phyloP scores from a whole-genome alignment of 2,113 vertebrate species.

The Tachycineta bicolor region DNA sequence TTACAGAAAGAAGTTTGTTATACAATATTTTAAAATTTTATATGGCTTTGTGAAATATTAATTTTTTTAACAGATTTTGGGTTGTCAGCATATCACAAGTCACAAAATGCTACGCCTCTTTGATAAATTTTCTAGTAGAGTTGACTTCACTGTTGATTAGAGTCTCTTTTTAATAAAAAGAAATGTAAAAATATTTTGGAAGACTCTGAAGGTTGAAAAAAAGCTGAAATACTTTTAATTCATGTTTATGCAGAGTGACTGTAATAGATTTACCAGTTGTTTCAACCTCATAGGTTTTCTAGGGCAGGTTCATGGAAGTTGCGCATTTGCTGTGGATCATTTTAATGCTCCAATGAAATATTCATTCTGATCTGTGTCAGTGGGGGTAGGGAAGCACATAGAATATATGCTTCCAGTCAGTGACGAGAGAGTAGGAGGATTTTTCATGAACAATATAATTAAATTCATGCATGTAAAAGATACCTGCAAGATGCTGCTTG shows the following conservation, averaged over 20 bases:
- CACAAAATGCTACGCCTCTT: not conserved
- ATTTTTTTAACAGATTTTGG: not conserved
- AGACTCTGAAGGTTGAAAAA: not conserved
- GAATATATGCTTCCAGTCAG: not conserved
- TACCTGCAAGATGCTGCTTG: not conserved
- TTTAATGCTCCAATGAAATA: not conserved
- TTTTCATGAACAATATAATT: conserved; percentile 30
- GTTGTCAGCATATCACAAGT: not conserved
- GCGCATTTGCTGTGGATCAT: not conserved
- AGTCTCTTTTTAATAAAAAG: not conserved
- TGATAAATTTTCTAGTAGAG: not conserved
- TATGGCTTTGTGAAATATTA: not conserved
- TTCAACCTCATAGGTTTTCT: not conserved
- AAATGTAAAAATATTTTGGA: not conserved
- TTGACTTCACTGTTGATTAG: not conserved
- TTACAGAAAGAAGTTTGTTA: not conserved
- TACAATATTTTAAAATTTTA: not conserved
- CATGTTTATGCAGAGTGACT: not conserved
- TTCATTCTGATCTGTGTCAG: not conserved
- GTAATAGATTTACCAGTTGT: not conserved
- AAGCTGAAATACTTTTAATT: not conserved
- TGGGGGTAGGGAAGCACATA: not conserved
- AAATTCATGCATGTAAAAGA: conserved; percentile 12
- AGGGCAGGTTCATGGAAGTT: not conserved
- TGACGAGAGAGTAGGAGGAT: not conserved